Evolutionary conservation across 2,113 vertebrate genomes (phyloP), one percentile per base, ranked within the genome.

Genomic region (Malaclemys terrapin): DNA sequence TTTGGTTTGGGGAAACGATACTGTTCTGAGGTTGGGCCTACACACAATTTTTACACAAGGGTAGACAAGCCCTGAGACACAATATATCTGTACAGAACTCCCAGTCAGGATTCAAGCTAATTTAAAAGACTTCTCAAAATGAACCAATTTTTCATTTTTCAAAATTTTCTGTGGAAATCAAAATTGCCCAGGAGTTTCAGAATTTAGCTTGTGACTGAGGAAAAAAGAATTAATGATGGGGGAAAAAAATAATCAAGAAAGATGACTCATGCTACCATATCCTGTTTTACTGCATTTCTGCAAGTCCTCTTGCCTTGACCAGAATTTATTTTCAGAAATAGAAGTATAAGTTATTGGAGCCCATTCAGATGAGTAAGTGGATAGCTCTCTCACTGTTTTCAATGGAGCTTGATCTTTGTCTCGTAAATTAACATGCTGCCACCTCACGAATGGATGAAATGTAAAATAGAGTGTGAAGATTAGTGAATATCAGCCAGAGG

Each of bases 321-420:
- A 52, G 72, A 92, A 80, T 89, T 85, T 92, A 82, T 54, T 82
- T 84, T 89, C 72, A 7, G 3, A 90, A 94, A 17, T 88, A 80
- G 59, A n/a, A 52, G 83, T 95, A 84, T 52, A 54, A 86, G 35
- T 88, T 92, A 56, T 86, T 93, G 17, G 1, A 90, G 47, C n/a
- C 93, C 65, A 88, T 89, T 94, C 80, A 88, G 85, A 82, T 92
- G 81, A 62, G 2, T n/a, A 80, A 89, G 62, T 91, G 29, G 69
- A 82, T 87, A 90, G 82, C 20, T 92, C 56, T 90, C 65, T 79
- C 85, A 50, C 85, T 93, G 42, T 9, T 91, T 89, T 91, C 52
- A 85, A 69, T 85, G 52, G 89, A 90, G 17, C 82, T 83, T 85
- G 53, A 31, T 84, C 54, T n/a, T 54, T 91, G 72, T 45, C 88